Percentiles rank a stretch among this genome's conserved stretches.
Conservation (phyloP, 2,113 vertebrate species). For the Promerops cafer region DNA sequence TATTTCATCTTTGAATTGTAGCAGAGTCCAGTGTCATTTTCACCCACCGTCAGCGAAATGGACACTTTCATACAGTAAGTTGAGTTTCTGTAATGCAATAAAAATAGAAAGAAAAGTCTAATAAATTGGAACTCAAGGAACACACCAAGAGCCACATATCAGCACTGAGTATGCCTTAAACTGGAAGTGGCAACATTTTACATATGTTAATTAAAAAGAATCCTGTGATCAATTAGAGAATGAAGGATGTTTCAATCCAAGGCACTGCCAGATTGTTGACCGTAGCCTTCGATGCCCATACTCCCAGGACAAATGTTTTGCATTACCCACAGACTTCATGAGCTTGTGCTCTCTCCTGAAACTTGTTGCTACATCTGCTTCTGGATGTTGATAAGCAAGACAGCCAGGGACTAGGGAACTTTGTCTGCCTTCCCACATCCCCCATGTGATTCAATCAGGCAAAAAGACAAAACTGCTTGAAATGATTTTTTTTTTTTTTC, state of each 20-base stretch:
- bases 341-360: neutral
- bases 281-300: neutral
- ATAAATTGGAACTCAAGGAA: neutral
- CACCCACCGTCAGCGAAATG: conserved; percentile 92
- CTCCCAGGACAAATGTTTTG: neutral
- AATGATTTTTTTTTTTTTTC: neutral
- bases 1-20: conserved; percentile 99
- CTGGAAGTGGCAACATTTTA: neutral
- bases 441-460: neutral
- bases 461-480: neutral
- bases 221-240: neutral
- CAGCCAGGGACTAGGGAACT: neutral
- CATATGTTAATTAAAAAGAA: neutral
- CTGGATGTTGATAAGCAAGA: neutral
- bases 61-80: conserved; percentile 99
- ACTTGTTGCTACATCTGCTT: neutral
- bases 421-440: neutral
- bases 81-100: conserved; percentile 86
- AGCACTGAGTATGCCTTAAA: neutral
- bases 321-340: neutral
- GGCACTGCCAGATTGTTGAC: neutral
- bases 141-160: neutral
- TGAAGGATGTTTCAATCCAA: neutral
- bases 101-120: conserved; percentile 48
- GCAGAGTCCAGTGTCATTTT: conserved; percentile 96